Conservation (phyloP, 1,140 invertebrate species). For the Drosophila trapezifrons region DNA sequence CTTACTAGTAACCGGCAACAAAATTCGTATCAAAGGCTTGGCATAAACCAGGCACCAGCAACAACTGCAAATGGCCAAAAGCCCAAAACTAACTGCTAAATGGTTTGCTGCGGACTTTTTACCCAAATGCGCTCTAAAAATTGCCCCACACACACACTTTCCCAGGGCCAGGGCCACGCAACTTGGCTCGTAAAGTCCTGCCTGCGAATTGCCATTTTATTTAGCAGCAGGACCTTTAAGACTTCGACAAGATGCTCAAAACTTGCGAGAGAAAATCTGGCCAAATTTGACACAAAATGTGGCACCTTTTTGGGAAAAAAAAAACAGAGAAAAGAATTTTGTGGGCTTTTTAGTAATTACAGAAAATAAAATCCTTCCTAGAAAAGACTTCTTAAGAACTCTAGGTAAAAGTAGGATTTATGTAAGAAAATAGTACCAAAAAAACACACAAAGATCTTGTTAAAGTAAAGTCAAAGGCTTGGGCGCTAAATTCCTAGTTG, state of each 20-base stretch:
- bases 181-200: slow-evolving; percentile 67
- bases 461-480: too few species aligned
- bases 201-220: slow-evolving; percentile 49
- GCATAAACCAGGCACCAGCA: slow-evolving; percentile 64
- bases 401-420: too few species aligned
- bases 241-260: slow-evolving; percentile 64
- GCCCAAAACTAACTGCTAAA: slow-evolving; percentile 77
- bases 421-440: too few species aligned
- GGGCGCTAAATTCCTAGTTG: too few species aligned
- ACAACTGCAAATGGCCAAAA: slow-evolving; percentile 64
- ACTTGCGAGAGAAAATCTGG: slow-evolving; percentile 9
- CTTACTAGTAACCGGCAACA: slow-evolving; percentile 34
- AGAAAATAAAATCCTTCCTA: background rate
- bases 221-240: slow-evolving; percentile 54
- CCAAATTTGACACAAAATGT: slow-evolving; percentile 16
- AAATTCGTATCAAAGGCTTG: slow-evolving; percentile 64
- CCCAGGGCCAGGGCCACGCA: slow-evolving; percentile 32
- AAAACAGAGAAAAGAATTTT: background rate
- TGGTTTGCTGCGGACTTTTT: slow-evolving; percentile 62
- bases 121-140: slow-evolving; percentile 69
- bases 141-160: slow-evolving; percentile 70
- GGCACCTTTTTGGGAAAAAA: slow-evolving; percentile 13
- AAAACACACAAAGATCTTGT: too few species aligned
- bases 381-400: background rate
- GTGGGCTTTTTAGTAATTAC: background rate